These are phyloP conservation scores for Sebastes hubbsi DNA, from an alignment of 2,797 vertebrate species.

Conservation along the genomic window DNA sequence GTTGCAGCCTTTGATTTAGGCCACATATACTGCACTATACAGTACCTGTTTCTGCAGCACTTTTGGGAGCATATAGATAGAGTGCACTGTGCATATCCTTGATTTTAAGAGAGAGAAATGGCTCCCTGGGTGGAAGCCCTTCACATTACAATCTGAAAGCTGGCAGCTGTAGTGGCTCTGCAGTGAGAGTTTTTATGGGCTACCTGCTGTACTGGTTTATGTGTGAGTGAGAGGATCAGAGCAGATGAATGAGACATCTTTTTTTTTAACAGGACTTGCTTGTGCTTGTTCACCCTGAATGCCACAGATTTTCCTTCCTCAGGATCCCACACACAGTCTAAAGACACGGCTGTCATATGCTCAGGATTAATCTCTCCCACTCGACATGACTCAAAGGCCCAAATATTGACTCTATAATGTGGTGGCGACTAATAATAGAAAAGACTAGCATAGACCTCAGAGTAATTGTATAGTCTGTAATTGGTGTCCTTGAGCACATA, in stretches of 20 bases:
- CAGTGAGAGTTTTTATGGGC: background rate
- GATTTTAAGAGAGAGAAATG: background rate
- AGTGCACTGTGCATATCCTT: background rate
- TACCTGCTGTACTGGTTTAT: constrained; percentile 1
- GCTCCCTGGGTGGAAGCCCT: background rate
- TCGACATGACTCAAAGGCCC: constrained; percentile 65
- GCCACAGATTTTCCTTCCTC: constrained; percentile 19
- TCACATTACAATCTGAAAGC: constrained; percentile 1
- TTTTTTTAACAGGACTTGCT: background rate
- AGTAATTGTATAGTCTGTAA: constrained; percentile 3
- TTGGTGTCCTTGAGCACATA: background rate
- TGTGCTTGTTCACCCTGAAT: background rate
- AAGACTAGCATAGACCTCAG: background rate
- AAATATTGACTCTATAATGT: constrained; percentile 49
- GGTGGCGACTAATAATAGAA: constrained; percentile 35
- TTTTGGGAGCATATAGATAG: background rate
- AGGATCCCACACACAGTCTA: constrained; percentile 35
- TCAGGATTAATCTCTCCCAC: constrained; percentile 68
- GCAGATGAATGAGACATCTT: background rate
- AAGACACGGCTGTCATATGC: constrained; percentile 57
- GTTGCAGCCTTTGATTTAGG: background rate
- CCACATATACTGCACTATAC: background rate
- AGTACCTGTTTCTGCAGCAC: background rate
- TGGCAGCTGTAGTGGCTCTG: constrained; percentile 7
- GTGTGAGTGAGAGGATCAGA: background rate